Evolutionary conservation across 2,113 vertebrate genomes (phyloP).

Genomic region (Addax nasomaculatus): DNA sequence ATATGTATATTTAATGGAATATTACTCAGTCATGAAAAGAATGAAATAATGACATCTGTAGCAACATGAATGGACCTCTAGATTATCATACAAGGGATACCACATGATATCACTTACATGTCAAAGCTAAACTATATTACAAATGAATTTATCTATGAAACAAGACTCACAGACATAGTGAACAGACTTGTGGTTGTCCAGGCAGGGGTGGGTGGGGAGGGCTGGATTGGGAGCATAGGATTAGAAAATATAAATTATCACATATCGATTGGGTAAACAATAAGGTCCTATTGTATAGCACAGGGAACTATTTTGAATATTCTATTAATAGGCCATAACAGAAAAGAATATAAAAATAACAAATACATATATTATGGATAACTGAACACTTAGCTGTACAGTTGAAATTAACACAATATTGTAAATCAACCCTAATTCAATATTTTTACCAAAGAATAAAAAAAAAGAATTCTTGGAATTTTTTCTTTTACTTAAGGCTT

Average conservation of each 20-base stretch:
- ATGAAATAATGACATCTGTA: neutral
- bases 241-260: neutral
- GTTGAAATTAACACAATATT: neutral
- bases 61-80: neutral
- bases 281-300: neutral
- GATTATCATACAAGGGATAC: neutral
- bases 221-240: neutral
- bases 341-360: neutral
- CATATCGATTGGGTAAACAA: neutral
- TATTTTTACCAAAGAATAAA: neutral
- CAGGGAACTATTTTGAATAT: neutral
- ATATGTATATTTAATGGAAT: neutral
- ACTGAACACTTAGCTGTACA: neutral
- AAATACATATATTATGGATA: neutral
- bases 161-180: neutral
- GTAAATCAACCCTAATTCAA: neutral
- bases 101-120: neutral
- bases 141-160: neutral
- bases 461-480: neutral
- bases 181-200: neutral
- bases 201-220: neutral
- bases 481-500: neutral
- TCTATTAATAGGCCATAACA: neutral
- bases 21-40: neutral
- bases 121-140: neutral